Evolutionary conservation across 1,140 invertebrate genomes (phyloP), one percentile per base, ranked within the genome.

Genomic region (Drosophila santomea): DNA sequence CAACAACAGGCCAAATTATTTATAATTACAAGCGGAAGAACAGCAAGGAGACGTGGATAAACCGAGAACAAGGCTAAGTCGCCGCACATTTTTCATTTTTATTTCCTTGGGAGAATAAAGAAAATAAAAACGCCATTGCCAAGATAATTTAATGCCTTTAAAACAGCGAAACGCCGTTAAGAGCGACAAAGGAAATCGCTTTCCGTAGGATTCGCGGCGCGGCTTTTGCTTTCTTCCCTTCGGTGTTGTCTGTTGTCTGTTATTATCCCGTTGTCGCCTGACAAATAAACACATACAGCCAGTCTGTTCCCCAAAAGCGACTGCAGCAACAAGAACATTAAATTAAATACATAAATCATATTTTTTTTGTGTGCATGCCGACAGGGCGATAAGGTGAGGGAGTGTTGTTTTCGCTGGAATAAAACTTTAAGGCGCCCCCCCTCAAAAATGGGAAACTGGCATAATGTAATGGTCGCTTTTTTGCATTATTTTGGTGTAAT

Each of bases 271-370:
- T 89, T 88, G 84, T 89, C 80, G 84, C 74, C 77, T 84, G 85
- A 89, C 84, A 89, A 89, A 89, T 89, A 84, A 89, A 88, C 83
- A 88, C 74, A 77, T 56, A 76, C 74, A 57, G 36, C 67, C 15
- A 32, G 67, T 55, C 43, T 57, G 60, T 80, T 62, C 81, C 57
- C 68, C 62, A 77, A 68, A 58, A 76, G 57, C 32, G 55, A 67
- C 55, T 50, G 32, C 48, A 83, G 48, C 64, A 83, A 71, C 80
- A 79, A 71, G 58, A 79, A 66, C 84, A 88, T 90, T 89, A 89
- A 89, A 89, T 89, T 89, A 84, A 89, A 89, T 84, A 80, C 84
- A 89, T 89, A 89, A 89, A 89, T 89, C 84, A 89, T 89, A 64
- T 83, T 82, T 86, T 86, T 83, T 82, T 85, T 39, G 25, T 74